A percentile compares a stretch with the other conserved stretches of the same genome.
phyloP scores from a whole-genome alignment of 2,113 vertebrate species.

The Grallaria varia region DNA sequence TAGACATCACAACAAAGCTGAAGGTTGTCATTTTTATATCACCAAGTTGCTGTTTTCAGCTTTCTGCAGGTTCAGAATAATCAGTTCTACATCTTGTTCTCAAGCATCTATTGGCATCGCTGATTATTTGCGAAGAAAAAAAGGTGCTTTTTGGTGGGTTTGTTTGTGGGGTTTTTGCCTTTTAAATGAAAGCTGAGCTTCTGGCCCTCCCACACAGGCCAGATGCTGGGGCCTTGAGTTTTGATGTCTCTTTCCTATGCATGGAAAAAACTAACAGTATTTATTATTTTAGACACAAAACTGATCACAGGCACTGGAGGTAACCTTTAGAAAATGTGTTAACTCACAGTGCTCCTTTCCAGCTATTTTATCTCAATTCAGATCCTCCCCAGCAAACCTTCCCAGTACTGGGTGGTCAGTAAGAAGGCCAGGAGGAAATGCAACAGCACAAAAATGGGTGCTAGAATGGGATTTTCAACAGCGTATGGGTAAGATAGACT shows the following conservation, averaged over 20 bases:
- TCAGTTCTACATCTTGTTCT: neutral
- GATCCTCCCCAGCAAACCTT: neutral
- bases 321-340: neutral
- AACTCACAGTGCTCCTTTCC: neutral
- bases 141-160: neutral
- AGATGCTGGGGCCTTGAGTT: neutral
- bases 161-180: neutral
- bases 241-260: neutral
- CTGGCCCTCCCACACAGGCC: neutral
- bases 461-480: neutral
- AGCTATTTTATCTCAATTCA: neutral
- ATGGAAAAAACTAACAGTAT: neutral
- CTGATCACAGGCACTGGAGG: neutral
- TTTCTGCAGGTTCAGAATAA: neutral
- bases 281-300: neutral
- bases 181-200: constrained; percentile 12
- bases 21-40: neutral
- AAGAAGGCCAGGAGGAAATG: neutral
- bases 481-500: neutral
- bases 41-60: neutral
- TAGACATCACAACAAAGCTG: neutral
- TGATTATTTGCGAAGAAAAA: neutral
- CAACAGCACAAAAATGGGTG: neutral
- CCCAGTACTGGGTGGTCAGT: neutral
- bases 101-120: neutral